Conservation (phyloP, 2,888 invertebrate species). For the Scelioninae gen. 1 region DNA sequence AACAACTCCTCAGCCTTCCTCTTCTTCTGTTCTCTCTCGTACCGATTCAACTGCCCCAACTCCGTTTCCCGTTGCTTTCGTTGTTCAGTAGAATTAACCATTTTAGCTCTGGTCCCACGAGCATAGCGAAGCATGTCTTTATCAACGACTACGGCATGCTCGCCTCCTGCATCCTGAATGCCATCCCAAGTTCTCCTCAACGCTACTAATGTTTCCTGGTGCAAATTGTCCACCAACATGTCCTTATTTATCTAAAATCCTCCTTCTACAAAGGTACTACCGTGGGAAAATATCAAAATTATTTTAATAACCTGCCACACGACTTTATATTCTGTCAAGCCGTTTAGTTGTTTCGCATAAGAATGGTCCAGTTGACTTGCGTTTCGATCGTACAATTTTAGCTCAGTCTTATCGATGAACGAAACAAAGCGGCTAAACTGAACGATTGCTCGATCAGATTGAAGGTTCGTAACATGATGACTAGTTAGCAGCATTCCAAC, state of each 20-base stretch:
- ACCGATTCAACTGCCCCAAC: conserved; percentile 8
- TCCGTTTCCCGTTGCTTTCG: conserved; percentile 17
- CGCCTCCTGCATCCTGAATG: conserved; percentile 27
- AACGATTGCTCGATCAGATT: conserved; percentile 27
- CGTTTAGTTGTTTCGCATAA: conserved; percentile 8
- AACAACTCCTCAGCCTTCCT: conserved; percentile 24
- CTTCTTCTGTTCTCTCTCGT: conserved; percentile 21
- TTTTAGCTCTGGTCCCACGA: conserved; percentile 21
- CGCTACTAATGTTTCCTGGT: conserved; percentile 33
- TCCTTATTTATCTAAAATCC: conserved; percentile 42
- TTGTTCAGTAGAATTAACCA: neutral
- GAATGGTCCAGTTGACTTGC: conserved; percentile 17
- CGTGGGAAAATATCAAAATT: conserved; percentile 30
- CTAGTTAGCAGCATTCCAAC: conserved; percentile 32
- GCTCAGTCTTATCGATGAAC: conserved; percentile 5
- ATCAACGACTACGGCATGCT: conserved; percentile 15
- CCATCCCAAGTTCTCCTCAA: conserved; percentile 37
- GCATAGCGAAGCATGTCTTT: conserved; percentile 32
- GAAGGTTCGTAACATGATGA: conserved; percentile 18
- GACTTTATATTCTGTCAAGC: conserved; percentile 25
- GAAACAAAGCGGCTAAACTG: conserved; percentile 15
- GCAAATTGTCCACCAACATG: conserved; percentile 41
- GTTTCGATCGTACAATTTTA: conserved; percentile 4
- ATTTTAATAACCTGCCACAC: conserved; percentile 32
- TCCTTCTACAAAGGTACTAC: conserved; percentile 36